These are phyloP conservation scores for Tringa solitaria DNA, from an alignment of 2,113 vertebrate genomes.

Conservation along the genomic window DNA sequence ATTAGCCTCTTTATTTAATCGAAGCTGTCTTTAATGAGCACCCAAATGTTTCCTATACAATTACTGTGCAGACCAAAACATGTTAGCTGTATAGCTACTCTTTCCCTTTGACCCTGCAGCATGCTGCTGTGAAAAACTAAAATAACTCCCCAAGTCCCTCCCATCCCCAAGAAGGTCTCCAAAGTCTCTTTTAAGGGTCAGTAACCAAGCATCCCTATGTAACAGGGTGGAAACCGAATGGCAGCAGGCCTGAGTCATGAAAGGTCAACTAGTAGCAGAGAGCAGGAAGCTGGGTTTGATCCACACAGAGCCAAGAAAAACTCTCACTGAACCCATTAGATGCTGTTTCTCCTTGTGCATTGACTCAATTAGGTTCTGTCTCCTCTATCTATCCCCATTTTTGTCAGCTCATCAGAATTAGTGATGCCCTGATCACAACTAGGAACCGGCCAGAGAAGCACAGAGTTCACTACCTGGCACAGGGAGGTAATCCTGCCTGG, in stretches of 20 bases:
- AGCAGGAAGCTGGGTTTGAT: neutral
- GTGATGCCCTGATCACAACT: neutral
- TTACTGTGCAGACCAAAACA: neutral
- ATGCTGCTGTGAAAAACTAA: neutral
- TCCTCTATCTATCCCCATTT: neutral
- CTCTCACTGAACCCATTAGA: neutral
- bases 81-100: accelerated
- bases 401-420: neutral
- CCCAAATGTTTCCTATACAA: neutral
- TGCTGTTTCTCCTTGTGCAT: neutral
- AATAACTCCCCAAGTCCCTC: neutral
- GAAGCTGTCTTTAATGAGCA: neutral
- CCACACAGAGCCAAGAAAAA: neutral
- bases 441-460: accelerated
- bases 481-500: neutral
- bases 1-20: neutral
- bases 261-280: neutral
- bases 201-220: accelerated
- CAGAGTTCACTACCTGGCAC: accelerated
- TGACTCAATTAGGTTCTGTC: neutral
- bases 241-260: neutral
- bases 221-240: accelerated
- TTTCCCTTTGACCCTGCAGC: neutral
- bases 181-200: neutral
- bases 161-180: neutral